phyloP scores from a whole-genome alignment of 2,797 vertebrate species.

The Sebastes trivittatus region DNA sequence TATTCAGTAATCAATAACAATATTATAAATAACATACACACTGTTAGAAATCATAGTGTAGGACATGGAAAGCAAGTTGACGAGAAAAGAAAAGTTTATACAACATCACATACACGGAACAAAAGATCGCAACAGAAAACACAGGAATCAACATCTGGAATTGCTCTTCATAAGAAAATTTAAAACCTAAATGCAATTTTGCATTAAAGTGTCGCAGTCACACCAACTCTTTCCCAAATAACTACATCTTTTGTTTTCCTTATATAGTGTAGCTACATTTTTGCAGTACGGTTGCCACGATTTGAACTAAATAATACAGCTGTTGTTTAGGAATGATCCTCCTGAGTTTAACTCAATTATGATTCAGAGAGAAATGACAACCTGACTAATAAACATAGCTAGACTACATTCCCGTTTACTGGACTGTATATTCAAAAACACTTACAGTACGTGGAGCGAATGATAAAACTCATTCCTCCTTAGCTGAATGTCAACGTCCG shows the following conservation, averaged over 20 bases:
- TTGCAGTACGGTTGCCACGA: neutral
- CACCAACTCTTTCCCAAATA: neutral
- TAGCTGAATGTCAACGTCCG: conserved; percentile 15
- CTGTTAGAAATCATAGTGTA: conserved; percentile 54
- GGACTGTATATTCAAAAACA: neutral
- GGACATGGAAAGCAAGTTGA: conserved; percentile 50
- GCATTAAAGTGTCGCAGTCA: conserved; percentile 30
- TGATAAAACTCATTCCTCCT: conserved; percentile 80
- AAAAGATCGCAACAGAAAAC: conserved; percentile 25
- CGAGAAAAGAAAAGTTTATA: neutral
- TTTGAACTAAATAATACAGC: neutral
- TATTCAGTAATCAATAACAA: conserved; percentile 65
- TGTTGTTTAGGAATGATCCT: conserved; percentile 21
- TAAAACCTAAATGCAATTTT: conserved; percentile 28
- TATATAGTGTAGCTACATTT: conserved; percentile 13
- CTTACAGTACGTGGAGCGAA: conserved; percentile 35
- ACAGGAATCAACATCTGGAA: conserved; percentile 17
- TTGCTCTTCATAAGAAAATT: neutral
- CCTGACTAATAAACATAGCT: conserved; percentile 11
- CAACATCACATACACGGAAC: conserved; percentile 30
- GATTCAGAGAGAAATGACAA: conserved; percentile 5
- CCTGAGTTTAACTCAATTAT: conserved; percentile 53
- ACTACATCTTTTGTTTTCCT: neutral
- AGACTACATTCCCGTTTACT: conserved; percentile 1
- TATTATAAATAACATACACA: conserved; percentile 66